These are phyloP conservation scores for Andrena camellia DNA, from an alignment of 2,888 invertebrate species.

Conservation along the genomic window DNA sequence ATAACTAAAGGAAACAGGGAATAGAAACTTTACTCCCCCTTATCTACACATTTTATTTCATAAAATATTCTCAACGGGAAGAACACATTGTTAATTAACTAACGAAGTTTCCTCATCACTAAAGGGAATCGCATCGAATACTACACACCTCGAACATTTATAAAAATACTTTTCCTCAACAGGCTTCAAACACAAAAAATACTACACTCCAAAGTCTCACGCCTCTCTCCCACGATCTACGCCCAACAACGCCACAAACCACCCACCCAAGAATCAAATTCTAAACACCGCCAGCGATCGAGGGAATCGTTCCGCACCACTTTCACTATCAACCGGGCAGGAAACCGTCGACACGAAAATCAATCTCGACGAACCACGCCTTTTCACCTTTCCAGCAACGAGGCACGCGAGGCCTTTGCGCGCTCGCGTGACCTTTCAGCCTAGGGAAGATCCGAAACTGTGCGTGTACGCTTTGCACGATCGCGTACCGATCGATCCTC, in stretches of 20 bases:
- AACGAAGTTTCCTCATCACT: too few relatives aligned
- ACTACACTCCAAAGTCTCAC: neutral
- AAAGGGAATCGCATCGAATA: too few relatives aligned
- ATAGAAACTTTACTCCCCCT: too few relatives aligned
- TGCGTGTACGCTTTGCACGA: neutral
- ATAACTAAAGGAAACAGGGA: too few relatives aligned
- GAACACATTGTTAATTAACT: too few relatives aligned
- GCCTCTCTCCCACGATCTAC: neutral
- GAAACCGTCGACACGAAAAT: slow-evolving; percentile 14
- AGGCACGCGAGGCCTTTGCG: slow-evolving; percentile 4
- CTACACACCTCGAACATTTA: too few relatives aligned
- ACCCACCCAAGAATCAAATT: neutral
- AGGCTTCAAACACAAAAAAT: too few relatives aligned
- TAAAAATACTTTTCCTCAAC: too few relatives aligned
- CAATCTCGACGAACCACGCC: slow-evolving; percentile 9
- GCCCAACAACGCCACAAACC: neutral
- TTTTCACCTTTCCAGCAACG: neutral
- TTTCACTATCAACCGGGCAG: slow-evolving; percentile 14
- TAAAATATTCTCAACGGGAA: too few relatives aligned
- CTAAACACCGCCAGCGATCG: neutral
- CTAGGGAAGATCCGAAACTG: slow-evolving; percentile 12
- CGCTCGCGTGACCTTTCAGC: slow-evolving; percentile 30
- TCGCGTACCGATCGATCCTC: neutral
- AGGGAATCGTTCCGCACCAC: neutral
- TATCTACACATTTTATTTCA: too few relatives aligned